phyloP scores from a whole-genome alignment of 2,113 vertebrate species.

The Platichthys stellatus region DNA sequence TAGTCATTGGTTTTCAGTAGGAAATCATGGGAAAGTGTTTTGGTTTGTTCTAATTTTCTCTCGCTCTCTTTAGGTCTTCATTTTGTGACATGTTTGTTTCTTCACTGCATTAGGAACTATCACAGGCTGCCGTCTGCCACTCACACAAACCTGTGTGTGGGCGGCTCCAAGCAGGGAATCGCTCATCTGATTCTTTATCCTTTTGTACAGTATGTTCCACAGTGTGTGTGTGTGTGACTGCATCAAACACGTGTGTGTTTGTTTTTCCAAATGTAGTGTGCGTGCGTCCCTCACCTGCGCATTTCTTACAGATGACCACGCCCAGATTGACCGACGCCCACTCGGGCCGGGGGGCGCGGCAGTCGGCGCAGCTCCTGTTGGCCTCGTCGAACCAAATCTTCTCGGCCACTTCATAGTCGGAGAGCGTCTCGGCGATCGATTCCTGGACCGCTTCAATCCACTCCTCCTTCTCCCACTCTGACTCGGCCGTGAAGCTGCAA shows the following conservation, averaged over 20 bases:
- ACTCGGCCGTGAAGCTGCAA: conserved; percentile 96
- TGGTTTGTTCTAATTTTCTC: too few relatives aligned
- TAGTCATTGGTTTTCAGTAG: too few relatives aligned
- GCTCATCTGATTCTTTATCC: neutral
- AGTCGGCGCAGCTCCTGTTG: conserved; percentile 95
- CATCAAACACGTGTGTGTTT: neutral
- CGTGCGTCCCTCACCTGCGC: conserved; percentile 88
- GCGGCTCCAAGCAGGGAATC: neutral
- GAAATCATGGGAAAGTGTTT: too few relatives aligned
- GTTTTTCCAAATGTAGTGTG: too few relatives aligned
- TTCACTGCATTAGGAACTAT: too few relatives aligned
- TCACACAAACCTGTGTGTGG: neutral
- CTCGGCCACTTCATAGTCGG: conserved; percentile 98
- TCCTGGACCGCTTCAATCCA: conserved; percentile 97
- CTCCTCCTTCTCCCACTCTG: conserved; percentile 92
- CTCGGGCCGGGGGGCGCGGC: conserved; percentile 87
- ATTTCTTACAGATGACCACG: conserved; percentile 98
- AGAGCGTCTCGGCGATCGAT: conserved; percentile 95
- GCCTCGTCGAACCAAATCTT: conserved; percentile 99
- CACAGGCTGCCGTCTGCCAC: neutral
- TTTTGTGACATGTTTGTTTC: too few relatives aligned
- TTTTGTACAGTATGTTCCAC: neutral
- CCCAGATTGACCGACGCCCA: conserved; percentile 98
- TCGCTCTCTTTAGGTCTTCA: too few relatives aligned
- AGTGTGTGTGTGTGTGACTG: neutral